A percentile compares a stretch with the other conserved stretches of the same genome.
Evolutionary conservation across 2,797 vertebrate species (phyloP).

Genomic region (Gymnodraco acuticeps): DNA sequence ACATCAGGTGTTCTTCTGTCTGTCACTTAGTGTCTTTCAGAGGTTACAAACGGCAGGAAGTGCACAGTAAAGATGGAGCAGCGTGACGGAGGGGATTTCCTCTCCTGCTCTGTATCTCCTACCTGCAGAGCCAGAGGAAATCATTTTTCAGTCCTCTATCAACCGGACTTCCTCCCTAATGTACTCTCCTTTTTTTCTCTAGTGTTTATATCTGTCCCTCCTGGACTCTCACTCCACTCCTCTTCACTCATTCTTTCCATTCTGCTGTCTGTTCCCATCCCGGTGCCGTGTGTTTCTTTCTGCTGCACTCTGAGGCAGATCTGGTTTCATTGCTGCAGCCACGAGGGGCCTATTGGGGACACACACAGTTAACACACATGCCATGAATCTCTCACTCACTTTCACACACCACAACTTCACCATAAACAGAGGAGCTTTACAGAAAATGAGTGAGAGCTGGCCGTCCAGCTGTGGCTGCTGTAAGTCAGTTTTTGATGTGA

Average conservation of each 20-base stretch:
- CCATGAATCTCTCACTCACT: conserved; percentile 35
- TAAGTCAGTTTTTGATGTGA: conserved; percentile 42
- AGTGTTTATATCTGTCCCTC: conserved; percentile 54
- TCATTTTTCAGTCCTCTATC: conserved; percentile 55
- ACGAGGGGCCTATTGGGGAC: conserved; percentile 45
- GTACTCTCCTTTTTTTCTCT: conserved; percentile 31
- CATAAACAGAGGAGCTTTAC: conserved; percentile 29
- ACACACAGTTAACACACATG: conserved; percentile 30
- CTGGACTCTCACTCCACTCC: conserved; percentile 4
- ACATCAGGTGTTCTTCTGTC: conserved; percentile 3
- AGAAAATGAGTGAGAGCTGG: conserved; percentile 16
- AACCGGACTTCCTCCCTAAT: conserved; percentile 62
- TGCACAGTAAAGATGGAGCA: conserved; percentile 37
- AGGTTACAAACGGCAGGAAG: conserved; percentile 51
- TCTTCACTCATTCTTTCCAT: neutral
- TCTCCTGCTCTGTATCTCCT: conserved; percentile 55
- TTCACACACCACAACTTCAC: conserved; percentile 28
- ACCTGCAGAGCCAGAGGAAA: conserved; percentile 65
- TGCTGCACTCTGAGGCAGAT: conserved; percentile 55
- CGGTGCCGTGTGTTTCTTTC: conserved; percentile 27
- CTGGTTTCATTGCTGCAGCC: conserved; percentile 65
- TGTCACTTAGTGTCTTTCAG: conserved; percentile 32
- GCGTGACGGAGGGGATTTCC: conserved; percentile 55
- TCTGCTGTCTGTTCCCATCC: conserved; percentile 25
- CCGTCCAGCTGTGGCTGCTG: conserved; percentile 68